These are phyloP conservation scores for Zapus hudsonius DNA, from an alignment of 2,113 vertebrate species.

Conservation along the genomic window DNA sequence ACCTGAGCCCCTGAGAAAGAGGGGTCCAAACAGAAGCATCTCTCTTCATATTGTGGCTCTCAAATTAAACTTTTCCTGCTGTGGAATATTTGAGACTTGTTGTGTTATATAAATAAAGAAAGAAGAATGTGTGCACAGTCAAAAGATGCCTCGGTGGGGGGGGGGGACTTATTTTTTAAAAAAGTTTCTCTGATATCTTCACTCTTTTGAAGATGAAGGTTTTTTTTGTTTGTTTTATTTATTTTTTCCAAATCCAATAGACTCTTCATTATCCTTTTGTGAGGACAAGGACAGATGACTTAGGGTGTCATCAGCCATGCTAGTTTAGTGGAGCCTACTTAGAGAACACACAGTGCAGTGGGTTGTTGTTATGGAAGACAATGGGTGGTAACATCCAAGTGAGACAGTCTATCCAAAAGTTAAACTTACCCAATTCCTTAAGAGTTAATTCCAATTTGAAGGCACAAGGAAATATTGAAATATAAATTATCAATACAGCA, in stretches of 20 bases:
- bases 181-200: background rate
- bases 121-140: background rate
- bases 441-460: background rate
- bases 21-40: background rate
- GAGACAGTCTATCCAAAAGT: background rate
- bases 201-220: slow-evolving; percentile 24
- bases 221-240: no score
- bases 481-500: background rate
- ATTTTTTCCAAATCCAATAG: background rate
- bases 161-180: background rate
- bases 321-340: background rate
- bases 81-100: background rate
- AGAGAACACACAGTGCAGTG: background rate
- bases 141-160: slow-evolving; percentile 31
- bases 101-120: slow-evolving; percentile 18
- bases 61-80: background rate
- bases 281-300: background rate
- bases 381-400: background rate
- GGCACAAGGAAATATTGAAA: background rate
- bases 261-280: background rate
- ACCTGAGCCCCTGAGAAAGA: background rate
- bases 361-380: slow-evolving; percentile 16
- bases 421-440: background rate
- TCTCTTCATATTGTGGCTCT: background rate
- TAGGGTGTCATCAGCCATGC: background rate